These are phyloP conservation scores for Mercenaria mercenaria DNA, from an alignment of 1,140 invertebrate genomes.

Conservation along the genomic window DNA sequence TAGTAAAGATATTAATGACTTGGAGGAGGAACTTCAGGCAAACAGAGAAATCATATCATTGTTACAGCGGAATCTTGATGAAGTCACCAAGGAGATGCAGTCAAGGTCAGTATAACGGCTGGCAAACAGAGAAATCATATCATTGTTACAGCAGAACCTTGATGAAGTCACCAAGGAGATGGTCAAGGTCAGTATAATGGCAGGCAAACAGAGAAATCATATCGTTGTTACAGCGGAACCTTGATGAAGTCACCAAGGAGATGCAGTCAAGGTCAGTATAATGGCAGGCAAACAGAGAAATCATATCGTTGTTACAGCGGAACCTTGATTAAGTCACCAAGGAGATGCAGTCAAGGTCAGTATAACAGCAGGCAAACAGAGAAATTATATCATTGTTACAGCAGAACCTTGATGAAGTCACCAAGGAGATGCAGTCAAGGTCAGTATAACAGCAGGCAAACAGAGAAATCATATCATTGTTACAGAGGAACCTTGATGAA, in stretches of 20 bases:
- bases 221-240: conserved; percentile 84
- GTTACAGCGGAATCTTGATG: conserved; percentile 84
- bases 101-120: conserved; percentile 81
- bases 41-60: conserved; percentile 84
- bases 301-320: too few species aligned
- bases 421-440: conserved; percentile 80
- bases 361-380: conserved; percentile 82
- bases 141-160: conserved; percentile 84
- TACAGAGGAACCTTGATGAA: too few species aligned
- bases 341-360: too few species aligned
- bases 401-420: conserved; percentile 81
- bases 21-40: conserved; percentile 84
- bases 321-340: too few species aligned
- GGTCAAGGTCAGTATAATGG: conserved; percentile 78
- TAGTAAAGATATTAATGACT: conserved; percentile 37
- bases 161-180: conserved; percentile 79
- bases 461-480: too few species aligned
- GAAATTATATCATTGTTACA: conserved; percentile 85
- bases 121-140: conserved; percentile 84
- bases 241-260: conserved; percentile 79
- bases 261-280: conserved; percentile 80
- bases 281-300: too few species aligned
- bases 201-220: conserved; percentile 84
- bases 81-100: conserved; percentile 76
- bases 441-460: too few species aligned